Percentiles rank a stretch among this genome's conserved stretches.
phyloP scores from a whole-genome alignment of 1,140 invertebrate species.

The Ericerus pela region DNA sequence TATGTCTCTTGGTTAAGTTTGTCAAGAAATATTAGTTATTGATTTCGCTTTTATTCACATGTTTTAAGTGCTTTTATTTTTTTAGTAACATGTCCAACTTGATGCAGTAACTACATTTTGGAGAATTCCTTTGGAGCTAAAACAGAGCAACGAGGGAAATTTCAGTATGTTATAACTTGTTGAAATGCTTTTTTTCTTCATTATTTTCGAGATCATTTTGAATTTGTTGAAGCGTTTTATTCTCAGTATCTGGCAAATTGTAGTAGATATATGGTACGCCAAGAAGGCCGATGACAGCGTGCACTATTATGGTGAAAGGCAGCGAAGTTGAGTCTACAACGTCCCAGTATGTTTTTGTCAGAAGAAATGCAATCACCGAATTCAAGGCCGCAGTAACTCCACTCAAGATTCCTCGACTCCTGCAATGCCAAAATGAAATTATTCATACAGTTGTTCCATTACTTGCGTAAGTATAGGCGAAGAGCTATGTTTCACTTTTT shows the following conservation, averaged over 20 bases:
- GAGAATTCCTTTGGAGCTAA: no score
- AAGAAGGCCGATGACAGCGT: conserved; percentile 15
- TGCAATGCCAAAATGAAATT: conserved; percentile 14
- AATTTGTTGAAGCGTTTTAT: conserved; percentile 22
- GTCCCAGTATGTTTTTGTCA: conserved; percentile 22
- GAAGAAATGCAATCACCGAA: conserved; percentile 19
- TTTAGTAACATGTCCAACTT: no score
- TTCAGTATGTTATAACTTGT: no score
- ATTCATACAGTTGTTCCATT: not conserved
- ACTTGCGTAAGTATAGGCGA: not conserved
- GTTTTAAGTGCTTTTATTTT: no score
- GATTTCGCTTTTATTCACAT: no score
- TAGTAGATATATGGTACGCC: conserved; percentile 21
- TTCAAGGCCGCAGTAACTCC: conserved; percentile 16
- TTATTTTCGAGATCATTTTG: conserved; percentile 21
- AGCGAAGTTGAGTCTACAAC: conserved; percentile 15
- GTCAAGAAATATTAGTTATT: no score
- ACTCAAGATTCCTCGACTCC: conserved; percentile 21
- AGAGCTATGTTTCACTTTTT: not conserved
- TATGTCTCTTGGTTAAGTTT: no score
- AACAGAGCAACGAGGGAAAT: no score
- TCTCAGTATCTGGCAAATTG: conserved; percentile 23
- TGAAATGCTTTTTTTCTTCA: no score
- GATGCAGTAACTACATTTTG: no score
- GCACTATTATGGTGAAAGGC: conserved; percentile 21